Conservation (phyloP, 2,113 vertebrate genomes). For the Oreochromis spilurus region DNA sequence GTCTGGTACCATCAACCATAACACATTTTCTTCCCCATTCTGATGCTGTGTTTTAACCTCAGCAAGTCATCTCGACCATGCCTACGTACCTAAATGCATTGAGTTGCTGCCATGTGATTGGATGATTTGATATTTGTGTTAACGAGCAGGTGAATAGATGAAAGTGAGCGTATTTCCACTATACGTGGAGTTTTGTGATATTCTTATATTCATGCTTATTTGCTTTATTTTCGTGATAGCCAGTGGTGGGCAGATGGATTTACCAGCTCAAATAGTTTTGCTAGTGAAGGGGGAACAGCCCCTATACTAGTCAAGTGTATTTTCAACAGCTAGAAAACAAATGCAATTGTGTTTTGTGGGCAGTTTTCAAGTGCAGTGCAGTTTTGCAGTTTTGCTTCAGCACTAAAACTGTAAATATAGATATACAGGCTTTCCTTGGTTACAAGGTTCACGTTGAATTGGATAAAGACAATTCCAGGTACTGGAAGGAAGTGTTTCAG, state of each 20-base stretch:
- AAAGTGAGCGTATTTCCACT: background rate
- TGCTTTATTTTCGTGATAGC: background rate
- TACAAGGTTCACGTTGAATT: background rate
- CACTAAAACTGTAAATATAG: background rate
- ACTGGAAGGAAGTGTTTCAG: background rate
- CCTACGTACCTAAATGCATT: background rate
- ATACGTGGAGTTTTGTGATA: background rate
- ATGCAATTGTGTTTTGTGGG: background rate
- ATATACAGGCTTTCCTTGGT: background rate
- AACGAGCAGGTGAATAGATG: background rate
- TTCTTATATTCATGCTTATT: background rate
- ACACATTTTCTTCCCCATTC: background rate
- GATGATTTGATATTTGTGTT: background rate
- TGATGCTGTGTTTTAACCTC: background rate
- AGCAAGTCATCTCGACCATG: background rate
- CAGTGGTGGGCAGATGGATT: background rate
- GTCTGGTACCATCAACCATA: background rate
- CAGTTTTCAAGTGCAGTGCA: background rate
- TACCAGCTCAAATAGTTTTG: background rate
- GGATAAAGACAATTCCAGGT: background rate
- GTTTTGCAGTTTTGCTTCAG: background rate
- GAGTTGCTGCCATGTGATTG: background rate
- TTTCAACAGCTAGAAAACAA: background rate
- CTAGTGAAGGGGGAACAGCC: background rate
- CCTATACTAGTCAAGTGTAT: background rate